These are phyloP conservation scores for Sitta carolinensis DNA, from an alignment of 2,797 vertebrate species.

Conservation along the genomic window DNA sequence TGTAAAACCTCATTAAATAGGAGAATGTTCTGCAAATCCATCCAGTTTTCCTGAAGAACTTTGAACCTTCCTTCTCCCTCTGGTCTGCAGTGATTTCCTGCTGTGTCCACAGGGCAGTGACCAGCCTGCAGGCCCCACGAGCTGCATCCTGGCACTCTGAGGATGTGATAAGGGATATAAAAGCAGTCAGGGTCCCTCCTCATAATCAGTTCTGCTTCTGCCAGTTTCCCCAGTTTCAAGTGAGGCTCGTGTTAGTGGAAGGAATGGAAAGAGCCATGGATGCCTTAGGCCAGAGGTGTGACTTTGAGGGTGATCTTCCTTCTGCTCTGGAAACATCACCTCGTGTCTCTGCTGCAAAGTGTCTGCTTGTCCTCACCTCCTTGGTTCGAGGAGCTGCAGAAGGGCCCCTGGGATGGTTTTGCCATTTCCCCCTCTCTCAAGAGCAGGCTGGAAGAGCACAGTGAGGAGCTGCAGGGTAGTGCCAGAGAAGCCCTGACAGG, in stretches of 20 bases:
- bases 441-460: background rate
- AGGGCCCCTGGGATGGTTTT: background rate
- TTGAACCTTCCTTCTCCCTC: background rate
- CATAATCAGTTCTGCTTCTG: background rate
- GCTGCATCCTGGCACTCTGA: background rate
- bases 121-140: background rate
- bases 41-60: background rate
- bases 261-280: background rate
- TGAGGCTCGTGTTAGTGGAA: background rate
- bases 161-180: fast-evolving
- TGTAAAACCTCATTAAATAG: slow-evolving; percentile 5
- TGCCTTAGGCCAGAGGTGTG: background rate
- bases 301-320: background rate
- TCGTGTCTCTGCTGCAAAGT: fast-evolving
- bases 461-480: background rate
- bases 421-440: background rate
- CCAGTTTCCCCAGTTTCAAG: fast-evolving
- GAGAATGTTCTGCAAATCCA: background rate
- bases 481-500: background rate
- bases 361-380: background rate
- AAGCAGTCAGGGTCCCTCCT: background rate
- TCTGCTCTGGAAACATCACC: background rate
- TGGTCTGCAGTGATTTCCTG: background rate
- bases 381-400: background rate
- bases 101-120: background rate